Base-by-base conservation (phyloP, 2,888 invertebrate species). In the Lordiphosa andalusiaca region DNA sequence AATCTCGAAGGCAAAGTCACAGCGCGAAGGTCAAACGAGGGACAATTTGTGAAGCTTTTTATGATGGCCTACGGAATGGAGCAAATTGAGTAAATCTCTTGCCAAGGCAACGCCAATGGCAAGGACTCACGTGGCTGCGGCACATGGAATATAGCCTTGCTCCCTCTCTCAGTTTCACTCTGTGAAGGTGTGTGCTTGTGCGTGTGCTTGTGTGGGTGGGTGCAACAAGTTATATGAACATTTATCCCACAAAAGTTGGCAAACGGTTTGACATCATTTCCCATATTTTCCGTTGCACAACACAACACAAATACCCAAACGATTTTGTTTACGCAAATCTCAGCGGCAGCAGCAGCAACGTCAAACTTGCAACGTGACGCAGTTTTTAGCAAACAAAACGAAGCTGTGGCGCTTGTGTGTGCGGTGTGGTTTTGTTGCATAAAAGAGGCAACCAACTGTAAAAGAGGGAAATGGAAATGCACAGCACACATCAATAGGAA, bases 241-340 rank as follows among this genome's bases (percentile, higher is more conserved):
- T 53, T 13, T 38, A 35, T 49, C 38, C 9, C 21, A 40, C 19
- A 39, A 46, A 40, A 19, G 21, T 36, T 37, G 47, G 36, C 35
- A 47, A 35, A 44, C 33, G 44, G 46, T 46, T 67, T 67, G 67
- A 73, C 74, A 71, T 67, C 71, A 58, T 71, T 70, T 71, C 67
- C 58, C 74, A 73, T 71, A 61, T 64, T 64, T 73, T 55, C 63
- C 52, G 65, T 83, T 77, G 66, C 76, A 69, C 77, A 77, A 85
- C 60, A 53, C 69, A 44, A 30, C 33, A 61, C 46, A 53, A 35
- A 25, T 39, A 51, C 47, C 30, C 42, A 65, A 61, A 62, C 62
- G 55, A 85, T 75, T 78, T 83, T 62, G 84, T 81, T 85, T 77
- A 85, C 77, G 85, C 77, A 85, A 85, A 77, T 83, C 64, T 63